Base-by-base conservation (phyloP, 1,140 invertebrate genomes). In the Polyergus mexicanus region DNA sequence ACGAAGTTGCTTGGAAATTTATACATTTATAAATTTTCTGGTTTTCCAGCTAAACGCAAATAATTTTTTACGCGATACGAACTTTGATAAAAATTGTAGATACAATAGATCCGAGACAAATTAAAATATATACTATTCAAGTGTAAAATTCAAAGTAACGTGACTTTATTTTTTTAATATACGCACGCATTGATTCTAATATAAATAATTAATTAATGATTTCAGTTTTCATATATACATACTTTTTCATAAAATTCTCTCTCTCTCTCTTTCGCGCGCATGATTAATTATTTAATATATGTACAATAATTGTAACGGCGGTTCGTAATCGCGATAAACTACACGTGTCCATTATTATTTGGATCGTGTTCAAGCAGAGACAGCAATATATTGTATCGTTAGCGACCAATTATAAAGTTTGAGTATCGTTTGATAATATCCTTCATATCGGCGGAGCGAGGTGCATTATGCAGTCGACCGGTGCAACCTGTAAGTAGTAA, bases 341-440 rank as follows among this genome's bases (percentile, higher is more conserved):
- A 28, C 25, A 28, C 25, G 25, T 35, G 44, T 41, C 13, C 32
- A 38, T 69, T 69, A 80, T 80, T 69, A 69, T 80, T 80, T 69
- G 8, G 63, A 56, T 38, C 47, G 51, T 69, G 77, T 65, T 69
- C 35, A 69, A 80, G 69, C 47, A 56, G 44, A 56, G 22, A 22
- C 51, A 41, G 2, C 78, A 44, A 25, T 58, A 25, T 41, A 75
- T 84, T 75, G 77, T 69, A 51, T 78, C n/a, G 76, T 80, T 80
- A 80, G 77, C 32, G 28, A 41, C 80, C 80, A 75, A 75, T 84
- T 75, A 63, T 32, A 32, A 41, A 84, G 56, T 84, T 84, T 6
- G 80, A 74, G 41, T 84, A 75, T 75, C 69, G 80, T 25, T 83
- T 69, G 69, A 84, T 84, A 84, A 84, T 84, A 75, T 47, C 28